Evolutionary conservation across 2,888 invertebrate genomes (phyloP), one percentile per base, ranked within the genome.

Genomic region (Orthonevra nobilis): DNA sequence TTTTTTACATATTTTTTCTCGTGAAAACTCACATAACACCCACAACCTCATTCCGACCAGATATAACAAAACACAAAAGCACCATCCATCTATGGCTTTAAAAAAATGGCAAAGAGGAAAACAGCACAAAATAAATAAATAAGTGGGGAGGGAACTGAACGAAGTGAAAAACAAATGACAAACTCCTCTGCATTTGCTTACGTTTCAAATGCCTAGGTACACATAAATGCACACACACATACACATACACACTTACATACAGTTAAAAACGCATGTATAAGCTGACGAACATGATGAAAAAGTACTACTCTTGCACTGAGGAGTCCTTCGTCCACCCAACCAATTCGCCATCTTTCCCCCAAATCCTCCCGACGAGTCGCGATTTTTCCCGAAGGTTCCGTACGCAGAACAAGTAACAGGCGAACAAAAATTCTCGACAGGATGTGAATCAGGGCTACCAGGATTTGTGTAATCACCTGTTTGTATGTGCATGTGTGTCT

Each of bases 301-400:
- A 68, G 56, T 56, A 63, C 36, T 61, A 63, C 50, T 69, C 63
- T 36, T 75, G 63, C 69, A 70, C 52, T 77, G 44, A 58, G 44
- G 36, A 70, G 50, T 70, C 64, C 58, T 64, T 77, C 64, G 52
- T 38, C 56, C 63, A 44, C 17, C 56, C 34, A 26, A 26, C 48
- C 42, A 19, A n/a, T 30, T 5, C 20, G 40, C 40, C 6, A 46
- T 17, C 38, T 30, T 14, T 15, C n/a, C 10, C 7, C 38, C 17
- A 26, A 20, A n/a, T n/a, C n/a, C 30, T 23, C 12, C 6, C 14
- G 36, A 1, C 42, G 23, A 23, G 12, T 58, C 64, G 54, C 56
- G 32, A 52, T 58, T 64, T 68, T 70, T n/a, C 50, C 36, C 60
- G 19, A 64, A 60, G 42, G 46, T 60, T 66, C 60, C 28, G 15